These are phyloP conservation scores for Thereva unica DNA, from an alignment of 2,888 invertebrate genomes.

Conservation along the genomic window DNA sequence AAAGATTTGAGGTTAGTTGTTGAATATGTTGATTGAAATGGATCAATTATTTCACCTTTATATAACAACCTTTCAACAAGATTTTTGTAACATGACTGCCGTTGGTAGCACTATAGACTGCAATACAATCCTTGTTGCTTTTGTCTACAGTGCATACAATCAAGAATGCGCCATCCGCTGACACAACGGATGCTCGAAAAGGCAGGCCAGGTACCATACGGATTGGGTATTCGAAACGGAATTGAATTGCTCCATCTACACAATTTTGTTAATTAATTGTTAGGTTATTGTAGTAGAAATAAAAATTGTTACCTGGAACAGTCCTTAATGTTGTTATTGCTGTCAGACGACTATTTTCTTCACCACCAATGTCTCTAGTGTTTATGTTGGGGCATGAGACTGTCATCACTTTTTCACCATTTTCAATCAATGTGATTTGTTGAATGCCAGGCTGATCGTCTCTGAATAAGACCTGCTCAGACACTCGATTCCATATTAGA, in stretches of 20 bases:
- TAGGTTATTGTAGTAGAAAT: neutral
- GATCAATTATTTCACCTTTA: conserved; percentile 59
- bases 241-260: conserved; percentile 74
- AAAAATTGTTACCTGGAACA: conserved; percentile 66
- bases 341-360: conserved; percentile 64
- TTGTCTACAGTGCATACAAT: conserved; percentile 83
- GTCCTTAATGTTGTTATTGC: conserved; percentile 72
- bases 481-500: conserved; percentile 82
- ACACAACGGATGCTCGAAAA: conserved; percentile 78
- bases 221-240: conserved; percentile 81
- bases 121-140: conserved; percentile 77
- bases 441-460: conserved; percentile 71
- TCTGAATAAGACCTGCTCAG: conserved; percentile 69
- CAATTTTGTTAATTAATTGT: conserved; percentile 42
- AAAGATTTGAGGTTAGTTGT: conserved; percentile 1
- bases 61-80: conserved; percentile 59
- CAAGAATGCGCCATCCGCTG: conserved; percentile 78
- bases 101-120: conserved; percentile 80
- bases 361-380: conserved; percentile 61
- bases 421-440: conserved; percentile 57
- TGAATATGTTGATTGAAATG: neutral
- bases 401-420: conserved; percentile 55
- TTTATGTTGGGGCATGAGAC: conserved; percentile 57
- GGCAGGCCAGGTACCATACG: conserved; percentile 70
- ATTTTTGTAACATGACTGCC: conserved; percentile 66